A percentile compares a stretch with the other conserved stretches of the same genome.
phyloP scores from a whole-genome alignment of 1,140 invertebrate species.

The Drosophila ironensis region DNA sequence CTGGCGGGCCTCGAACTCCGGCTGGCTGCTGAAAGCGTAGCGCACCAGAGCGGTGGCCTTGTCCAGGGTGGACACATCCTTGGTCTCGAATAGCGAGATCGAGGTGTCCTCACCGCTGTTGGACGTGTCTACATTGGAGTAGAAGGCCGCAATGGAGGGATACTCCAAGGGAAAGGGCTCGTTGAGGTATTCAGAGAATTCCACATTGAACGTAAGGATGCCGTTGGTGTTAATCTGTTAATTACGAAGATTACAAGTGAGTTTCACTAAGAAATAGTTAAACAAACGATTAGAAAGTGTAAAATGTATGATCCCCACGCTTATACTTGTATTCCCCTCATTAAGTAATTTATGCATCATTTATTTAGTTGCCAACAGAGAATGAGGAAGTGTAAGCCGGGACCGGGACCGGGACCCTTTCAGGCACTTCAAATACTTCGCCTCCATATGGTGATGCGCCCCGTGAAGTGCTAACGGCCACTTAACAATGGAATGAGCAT shows the following conservation, averaged over 20 bases:
- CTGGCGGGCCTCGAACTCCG: conserved; percentile 85
- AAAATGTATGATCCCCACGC: background rate
- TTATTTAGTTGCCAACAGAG: background rate
- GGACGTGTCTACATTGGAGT: conserved; percentile 94
- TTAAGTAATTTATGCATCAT: background rate
- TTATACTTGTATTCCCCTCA: background rate
- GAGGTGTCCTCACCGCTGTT: conserved; percentile 83
- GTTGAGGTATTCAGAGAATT: conserved; percentile 92
- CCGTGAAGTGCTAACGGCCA: conserved; percentile 66
- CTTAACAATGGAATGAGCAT: conserved; percentile 46
- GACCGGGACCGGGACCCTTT: conserved; percentile 2
- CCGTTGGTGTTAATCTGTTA: conserved; percentile 95
- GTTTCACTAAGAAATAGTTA: background rate
- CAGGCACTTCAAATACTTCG: conserved; percentile 42
- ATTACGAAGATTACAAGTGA: conserved; percentile 24
- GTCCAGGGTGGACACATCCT: conserved; percentile 85
- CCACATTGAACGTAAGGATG: conserved; percentile 93
- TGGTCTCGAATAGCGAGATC: conserved; percentile 91
- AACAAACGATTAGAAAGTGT: background rate
- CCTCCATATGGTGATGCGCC: conserved; percentile 48
- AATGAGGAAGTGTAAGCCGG: conserved; percentile 23
- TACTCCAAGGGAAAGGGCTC: conserved; percentile 95
- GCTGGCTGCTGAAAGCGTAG: conserved; percentile 87
- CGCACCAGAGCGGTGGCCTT: conserved; percentile 87
- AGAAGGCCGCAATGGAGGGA: conserved; percentile 94